phyloP scores from a whole-genome alignment of 2,113 vertebrate genomes.

The Quiscalus mexicanus region DNA sequence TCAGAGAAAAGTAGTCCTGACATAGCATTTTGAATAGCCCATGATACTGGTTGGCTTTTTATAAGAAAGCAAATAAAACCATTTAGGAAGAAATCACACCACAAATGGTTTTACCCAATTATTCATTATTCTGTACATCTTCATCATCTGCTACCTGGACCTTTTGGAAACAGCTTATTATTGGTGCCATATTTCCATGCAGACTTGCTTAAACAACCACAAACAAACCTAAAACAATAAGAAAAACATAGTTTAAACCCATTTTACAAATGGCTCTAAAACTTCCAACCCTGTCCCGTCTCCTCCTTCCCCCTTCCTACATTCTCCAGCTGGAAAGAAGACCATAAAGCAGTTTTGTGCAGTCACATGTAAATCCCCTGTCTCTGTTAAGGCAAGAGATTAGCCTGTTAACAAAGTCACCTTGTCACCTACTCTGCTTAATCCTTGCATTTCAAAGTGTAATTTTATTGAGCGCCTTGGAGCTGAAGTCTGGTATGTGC shows the following conservation, averaged over 20 bases:
- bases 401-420: slow-evolving; percentile 75
- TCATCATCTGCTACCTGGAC: neutral
- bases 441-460: slow-evolving; percentile 74
- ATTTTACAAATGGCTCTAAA: neutral
- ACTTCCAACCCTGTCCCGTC: neutral
- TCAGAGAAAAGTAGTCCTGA: neutral
- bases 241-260: neutral
- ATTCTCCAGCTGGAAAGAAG: slow-evolving; percentile 57
- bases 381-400: slow-evolving; percentile 69
- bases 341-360: slow-evolving; percentile 65
- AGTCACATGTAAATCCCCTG: slow-evolving; percentile 67
- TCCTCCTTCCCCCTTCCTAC: slow-evolving; percentile 8
- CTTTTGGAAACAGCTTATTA: neutral
- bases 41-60: neutral
- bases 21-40: neutral
- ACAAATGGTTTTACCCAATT: neutral
- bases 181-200: neutral
- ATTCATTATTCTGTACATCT: neutral
- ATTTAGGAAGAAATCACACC: neutral
- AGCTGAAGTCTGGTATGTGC: slow-evolving; percentile 44
- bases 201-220: neutral
- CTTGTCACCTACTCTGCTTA: slow-evolving; percentile 72
- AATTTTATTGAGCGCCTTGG: slow-evolving; percentile 64
- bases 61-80: neutral
- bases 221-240: neutral